Evolutionary conservation across 1,140 invertebrate genomes (phyloP).

Genomic region (Dysdera silvatica): DNA sequence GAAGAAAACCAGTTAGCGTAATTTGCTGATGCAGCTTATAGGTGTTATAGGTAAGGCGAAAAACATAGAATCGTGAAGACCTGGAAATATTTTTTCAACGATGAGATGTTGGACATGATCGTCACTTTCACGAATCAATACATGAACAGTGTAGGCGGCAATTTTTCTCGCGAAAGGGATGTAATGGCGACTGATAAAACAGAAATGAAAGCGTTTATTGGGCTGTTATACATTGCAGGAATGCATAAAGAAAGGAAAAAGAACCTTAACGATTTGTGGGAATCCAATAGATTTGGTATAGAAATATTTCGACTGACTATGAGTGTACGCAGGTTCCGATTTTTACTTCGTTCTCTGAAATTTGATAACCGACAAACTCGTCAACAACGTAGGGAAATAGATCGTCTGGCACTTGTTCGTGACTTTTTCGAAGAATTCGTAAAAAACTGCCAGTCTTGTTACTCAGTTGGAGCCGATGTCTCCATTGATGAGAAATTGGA

Average conservation of each 20-base stretch:
- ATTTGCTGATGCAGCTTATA: too few relatives aligned
- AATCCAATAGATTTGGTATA: not conserved
- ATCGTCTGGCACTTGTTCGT: constrained; percentile 27
- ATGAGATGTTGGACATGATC: too few relatives aligned
- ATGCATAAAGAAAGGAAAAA: not conserved
- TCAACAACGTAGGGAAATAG: not conserved
- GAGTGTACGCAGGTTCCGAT: constrained; percentile 3
- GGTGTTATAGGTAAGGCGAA: too few relatives aligned
- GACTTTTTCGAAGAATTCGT: constrained; percentile 30
- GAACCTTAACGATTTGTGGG: not conserved
- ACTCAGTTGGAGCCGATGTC: constrained; percentile 5
- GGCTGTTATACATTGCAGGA: constrained; percentile 1
- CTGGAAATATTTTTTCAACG: too few relatives aligned
- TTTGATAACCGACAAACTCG: not conserved
- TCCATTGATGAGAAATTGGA: constrained; percentile 1
- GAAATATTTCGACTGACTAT: too few relatives aligned
- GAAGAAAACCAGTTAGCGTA: too few relatives aligned
- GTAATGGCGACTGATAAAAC: not conserved
- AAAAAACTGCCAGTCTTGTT: constrained; percentile 19
- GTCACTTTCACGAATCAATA: too few relatives aligned
- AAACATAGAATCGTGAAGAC: too few relatives aligned
- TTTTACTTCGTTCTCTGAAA: not conserved
- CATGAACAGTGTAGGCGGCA: too few relatives aligned
- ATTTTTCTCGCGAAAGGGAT: too few relatives aligned
- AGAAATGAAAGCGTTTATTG: constrained; percentile 20